Evolutionary conservation across 2,113 vertebrate species (phyloP), one percentile per base, ranked within the genome.

Genomic region (Serilophus lunatus): DNA sequence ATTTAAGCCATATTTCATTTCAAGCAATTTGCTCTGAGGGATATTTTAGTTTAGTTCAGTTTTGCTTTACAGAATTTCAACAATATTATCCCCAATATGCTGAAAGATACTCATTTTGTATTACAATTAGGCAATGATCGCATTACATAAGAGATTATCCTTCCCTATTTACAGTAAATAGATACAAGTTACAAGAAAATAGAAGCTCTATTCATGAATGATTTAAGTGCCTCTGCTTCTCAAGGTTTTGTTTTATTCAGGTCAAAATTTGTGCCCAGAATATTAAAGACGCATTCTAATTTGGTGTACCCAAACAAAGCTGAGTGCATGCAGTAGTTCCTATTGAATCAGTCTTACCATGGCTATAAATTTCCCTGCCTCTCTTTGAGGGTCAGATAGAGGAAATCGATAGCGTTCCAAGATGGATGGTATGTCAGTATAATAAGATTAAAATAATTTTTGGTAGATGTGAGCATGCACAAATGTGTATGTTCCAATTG

Each of bases 61-160:
- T 88, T 93, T 85, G 40, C 70, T 85, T 85, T 92, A 81, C 60
- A 93, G 42, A 89, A 91, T 86, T 89, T 82, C 74, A 89, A 90
- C 71, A 87, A 72, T 86, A 80, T 93, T 91, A 86, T 79, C 69
- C 69, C 36, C 56, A 91, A 45, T 44, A 83, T 93, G 61, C 83
- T 91, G 71, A 80, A 94, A 85, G 68, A 93, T 60, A 82, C 50
- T 3, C 24, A 0, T 81, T 97, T 96, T 96, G 77, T 96, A 83
- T 88, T 79, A 82, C 71, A 96, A 95, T 96, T 96, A 97, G 70
- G 78, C 75, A 82, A 38, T 77, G 78, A 97, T 95, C 95, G 80
- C 83, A 90, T 97, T 97, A 96, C 95, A 96, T 97, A 88, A 96
- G 88, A 95, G 88, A 97, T 96, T 97, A 97, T 91, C 66, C 45